A percentile compares a stretch with the other conserved stretches of the same genome.
Conservation (phyloP, 92 coral and sea anemone species). For the Zoanthus solanderi region DNA sequence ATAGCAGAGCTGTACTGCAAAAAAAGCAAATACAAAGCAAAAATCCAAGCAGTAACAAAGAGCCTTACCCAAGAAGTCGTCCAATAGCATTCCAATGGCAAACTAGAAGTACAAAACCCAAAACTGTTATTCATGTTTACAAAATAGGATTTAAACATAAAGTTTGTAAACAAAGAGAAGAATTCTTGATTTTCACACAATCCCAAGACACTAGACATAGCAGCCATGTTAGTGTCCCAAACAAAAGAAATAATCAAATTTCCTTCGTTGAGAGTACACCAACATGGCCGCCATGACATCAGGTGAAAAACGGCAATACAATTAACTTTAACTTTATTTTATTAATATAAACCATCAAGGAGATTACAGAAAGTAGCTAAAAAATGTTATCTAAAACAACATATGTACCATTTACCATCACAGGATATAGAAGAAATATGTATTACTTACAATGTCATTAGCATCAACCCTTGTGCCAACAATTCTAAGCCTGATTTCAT, state of each 20-base stretch:
- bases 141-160: neutral
- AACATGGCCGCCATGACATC: too few species aligned
- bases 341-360: too few species aligned
- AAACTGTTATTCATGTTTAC: neutral
- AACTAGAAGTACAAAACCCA: constrained; percentile 70
- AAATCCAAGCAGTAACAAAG: neutral
- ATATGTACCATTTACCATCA: neutral
- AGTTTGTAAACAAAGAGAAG: neutral
- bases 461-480: constrained; percentile 99
- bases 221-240: too few species aligned
- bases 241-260: too few species aligned
- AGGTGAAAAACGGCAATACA: too few species aligned
- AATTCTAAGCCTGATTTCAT: constrained; percentile 92
- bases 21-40: neutral
- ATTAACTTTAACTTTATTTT: too few species aligned
- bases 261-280: too few species aligned
- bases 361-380: too few species aligned
- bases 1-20: neutral
- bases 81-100: constrained; percentile 99
- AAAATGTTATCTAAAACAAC: too few species aligned
- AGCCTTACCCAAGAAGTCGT: constrained; percentile 92
- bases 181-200: neutral
- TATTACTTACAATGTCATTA: constrained; percentile 91
- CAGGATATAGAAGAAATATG: neutral
- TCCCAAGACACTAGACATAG: too few species aligned